Percentiles rank a stretch among this genome's conserved stretches.
phyloP scores from a whole-genome alignment of 2,888 invertebrate species.

The Drosophila mimica region DNA sequence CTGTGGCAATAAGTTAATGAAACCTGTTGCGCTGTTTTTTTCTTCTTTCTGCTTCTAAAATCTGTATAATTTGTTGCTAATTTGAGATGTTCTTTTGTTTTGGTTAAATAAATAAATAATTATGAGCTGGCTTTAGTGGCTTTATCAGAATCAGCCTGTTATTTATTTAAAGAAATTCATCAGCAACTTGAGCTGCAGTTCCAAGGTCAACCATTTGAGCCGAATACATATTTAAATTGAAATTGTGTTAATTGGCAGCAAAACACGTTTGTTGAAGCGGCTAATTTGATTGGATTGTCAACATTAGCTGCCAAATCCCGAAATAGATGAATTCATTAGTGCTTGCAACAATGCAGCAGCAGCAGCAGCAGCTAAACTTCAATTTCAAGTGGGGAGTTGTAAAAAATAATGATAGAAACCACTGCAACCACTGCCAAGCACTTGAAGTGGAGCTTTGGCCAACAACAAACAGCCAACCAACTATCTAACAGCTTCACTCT shows the following conservation, averaged over 20 bases:
- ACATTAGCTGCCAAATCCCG: background rate
- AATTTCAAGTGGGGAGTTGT: conserved; percentile 13
- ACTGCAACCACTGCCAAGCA: conserved; percentile 9
- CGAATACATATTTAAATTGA: conserved; percentile 32
- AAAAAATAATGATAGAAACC: conserved; percentile 37
- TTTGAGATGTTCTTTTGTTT: background rate
- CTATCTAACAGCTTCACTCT: conserved; percentile 57
- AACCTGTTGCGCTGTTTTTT: conserved; percentile 51
- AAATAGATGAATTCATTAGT: conserved; percentile 20
- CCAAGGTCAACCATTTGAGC: conserved; percentile 44
- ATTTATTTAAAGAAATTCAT: conserved; percentile 50
- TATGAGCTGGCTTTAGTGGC: conserved; percentile 34
- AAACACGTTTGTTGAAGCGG: conserved; percentile 27
- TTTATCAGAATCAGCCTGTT: background rate
- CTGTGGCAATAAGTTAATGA: conserved; percentile 47
- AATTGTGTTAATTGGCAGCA: conserved; percentile 24
- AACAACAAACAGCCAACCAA: conserved; percentile 22
- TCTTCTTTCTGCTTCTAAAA: conserved; percentile 3
- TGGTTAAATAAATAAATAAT: conserved; percentile 26
- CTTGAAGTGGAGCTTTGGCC: conserved; percentile 12
- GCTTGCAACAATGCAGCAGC: conserved; percentile 5
- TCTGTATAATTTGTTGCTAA: background rate
- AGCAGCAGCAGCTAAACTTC: conserved; percentile 5
- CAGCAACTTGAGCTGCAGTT: conserved; percentile 50
- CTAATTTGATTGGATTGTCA: background rate